Percentiles rank a stretch among this genome's conserved stretches.
phyloP scores from a whole-genome alignment of 2,888 invertebrate genomes.

The Drosophila conformis region DNA sequence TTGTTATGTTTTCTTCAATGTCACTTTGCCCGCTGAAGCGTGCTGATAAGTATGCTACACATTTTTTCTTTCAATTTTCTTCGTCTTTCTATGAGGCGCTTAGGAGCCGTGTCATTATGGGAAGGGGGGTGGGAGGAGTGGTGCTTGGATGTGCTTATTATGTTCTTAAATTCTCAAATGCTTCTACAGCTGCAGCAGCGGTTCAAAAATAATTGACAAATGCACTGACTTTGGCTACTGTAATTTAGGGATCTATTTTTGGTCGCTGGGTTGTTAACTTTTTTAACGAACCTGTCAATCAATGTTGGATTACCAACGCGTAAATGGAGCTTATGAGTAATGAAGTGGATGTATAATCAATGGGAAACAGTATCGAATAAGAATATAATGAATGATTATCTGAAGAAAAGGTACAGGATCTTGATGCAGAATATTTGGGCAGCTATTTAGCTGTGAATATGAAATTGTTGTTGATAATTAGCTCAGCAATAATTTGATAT shows the following conservation, averaged over 20 bases:
- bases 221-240: constrained; percentile 7
- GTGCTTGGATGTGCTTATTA: not conserved
- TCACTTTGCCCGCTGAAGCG: constrained; percentile 58
- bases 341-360: not conserved
- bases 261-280: constrained; percentile 1
- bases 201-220: constrained; percentile 9
- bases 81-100: constrained; percentile 26
- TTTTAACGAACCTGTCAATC: not conserved
- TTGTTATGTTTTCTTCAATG: constrained; percentile 72
- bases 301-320: not conserved
- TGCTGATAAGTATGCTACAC: constrained; percentile 72
- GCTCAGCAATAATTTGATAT: not conserved
- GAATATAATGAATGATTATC: not conserved
- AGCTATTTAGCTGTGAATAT: not conserved
- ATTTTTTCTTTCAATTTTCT: constrained; percentile 60
- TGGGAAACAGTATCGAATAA: not conserved
- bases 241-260: constrained; percentile 6
- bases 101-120: not conserved
- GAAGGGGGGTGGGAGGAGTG: not conserved
- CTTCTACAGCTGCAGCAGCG: constrained; percentile 8
- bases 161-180: constrained; percentile 3
- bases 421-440: not conserved
- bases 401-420: not conserved
- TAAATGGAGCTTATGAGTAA: not conserved
- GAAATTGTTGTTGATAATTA: not conserved